These are phyloP conservation scores for Falcunculus frontatus DNA, from an alignment of 2,113 vertebrate species.

Conservation along the genomic window DNA sequence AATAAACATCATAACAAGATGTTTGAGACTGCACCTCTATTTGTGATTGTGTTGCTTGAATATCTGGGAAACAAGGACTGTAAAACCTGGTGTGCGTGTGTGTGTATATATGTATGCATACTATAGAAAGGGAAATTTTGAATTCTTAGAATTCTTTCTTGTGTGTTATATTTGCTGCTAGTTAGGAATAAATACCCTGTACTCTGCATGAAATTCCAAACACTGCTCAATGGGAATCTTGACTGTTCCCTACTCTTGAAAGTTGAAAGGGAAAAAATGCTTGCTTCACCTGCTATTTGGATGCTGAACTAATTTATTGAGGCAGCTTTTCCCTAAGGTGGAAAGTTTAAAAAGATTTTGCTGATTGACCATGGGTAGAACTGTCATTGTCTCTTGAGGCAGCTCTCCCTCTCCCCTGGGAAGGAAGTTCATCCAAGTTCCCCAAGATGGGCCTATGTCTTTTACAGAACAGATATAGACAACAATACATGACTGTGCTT, in stretches of 20 bases:
- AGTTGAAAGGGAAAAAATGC: background rate
- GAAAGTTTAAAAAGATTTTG: background rate
- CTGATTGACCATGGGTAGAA: background rate
- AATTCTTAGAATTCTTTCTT: background rate
- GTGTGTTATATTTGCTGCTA: background rate
- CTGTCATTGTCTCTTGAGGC: background rate
- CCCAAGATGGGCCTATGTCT: background rate
- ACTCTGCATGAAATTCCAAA: background rate
- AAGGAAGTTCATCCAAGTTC: background rate
- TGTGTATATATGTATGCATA: fast-evolving
- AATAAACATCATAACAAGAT: background rate
- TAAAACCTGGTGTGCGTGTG: background rate
- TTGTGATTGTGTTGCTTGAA: background rate
- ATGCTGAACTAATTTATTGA: background rate
- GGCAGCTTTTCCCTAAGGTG: background rate
- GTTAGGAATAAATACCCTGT: background rate
- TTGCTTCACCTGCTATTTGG: background rate
- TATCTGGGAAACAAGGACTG: background rate
- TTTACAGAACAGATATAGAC: background rate
- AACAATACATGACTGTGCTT: background rate
- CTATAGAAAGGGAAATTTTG: background rate
- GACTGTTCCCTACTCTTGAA: background rate
- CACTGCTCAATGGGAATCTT: background rate
- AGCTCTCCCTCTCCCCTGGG: background rate
- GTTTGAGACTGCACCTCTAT: background rate